Conservation (phyloP, 2,113 vertebrate species). For the Orycteropus afer region DNA sequence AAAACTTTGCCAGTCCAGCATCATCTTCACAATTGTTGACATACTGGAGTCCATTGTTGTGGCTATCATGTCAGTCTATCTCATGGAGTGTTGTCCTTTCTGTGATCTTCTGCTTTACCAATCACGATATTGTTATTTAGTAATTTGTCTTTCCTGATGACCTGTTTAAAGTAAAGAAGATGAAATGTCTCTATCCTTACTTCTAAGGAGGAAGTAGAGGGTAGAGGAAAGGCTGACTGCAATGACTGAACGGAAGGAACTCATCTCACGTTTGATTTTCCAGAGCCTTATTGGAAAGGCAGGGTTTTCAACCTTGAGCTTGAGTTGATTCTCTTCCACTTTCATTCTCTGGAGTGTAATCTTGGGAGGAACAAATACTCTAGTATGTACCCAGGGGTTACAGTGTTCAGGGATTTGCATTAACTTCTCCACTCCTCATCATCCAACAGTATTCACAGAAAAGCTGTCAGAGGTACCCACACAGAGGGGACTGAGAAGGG, state of each 20-base stretch:
- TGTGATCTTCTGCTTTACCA: no score
- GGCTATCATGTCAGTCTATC: background rate
- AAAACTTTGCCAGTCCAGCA: background rate
- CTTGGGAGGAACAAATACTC: background rate
- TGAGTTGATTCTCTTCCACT: background rate
- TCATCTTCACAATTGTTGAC: background rate
- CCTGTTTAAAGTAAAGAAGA: background rate
- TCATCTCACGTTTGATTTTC: no score
- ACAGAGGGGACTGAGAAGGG: rapidly evolving
- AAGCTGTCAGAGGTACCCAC: background rate
- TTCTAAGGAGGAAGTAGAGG: background rate
- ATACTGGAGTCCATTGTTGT: background rate
- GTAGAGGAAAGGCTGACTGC: background rate
- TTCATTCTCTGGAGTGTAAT: background rate
- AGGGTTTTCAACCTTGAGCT: background rate
- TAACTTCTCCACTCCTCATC: background rate
- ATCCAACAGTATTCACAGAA: background rate
- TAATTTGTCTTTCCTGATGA: no score
- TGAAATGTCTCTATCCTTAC: background rate
- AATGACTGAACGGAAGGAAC: background rate
- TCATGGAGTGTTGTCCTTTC: background rate
- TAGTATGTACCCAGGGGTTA: rapidly evolving
- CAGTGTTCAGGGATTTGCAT: background rate
- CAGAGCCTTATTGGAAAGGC: background rate
- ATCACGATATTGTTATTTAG: no score